phyloP scores from a whole-genome alignment of 2,113 vertebrate genomes.

The Callithrix jacchus region DNA sequence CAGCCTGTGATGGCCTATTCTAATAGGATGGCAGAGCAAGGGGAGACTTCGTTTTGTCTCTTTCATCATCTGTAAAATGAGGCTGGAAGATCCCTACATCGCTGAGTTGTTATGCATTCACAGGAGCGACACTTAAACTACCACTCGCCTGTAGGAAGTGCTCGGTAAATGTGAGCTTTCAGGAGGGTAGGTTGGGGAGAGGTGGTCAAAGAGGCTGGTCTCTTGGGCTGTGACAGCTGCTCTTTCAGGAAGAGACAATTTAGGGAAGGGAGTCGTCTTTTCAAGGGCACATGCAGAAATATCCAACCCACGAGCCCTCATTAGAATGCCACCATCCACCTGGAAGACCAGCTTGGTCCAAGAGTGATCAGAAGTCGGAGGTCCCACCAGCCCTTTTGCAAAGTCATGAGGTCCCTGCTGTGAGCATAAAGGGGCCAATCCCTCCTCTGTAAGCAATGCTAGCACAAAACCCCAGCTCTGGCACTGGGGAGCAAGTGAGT shows the following conservation, averaged over 20 bases:
- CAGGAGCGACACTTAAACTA: not conserved
- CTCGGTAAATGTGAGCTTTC: not conserved
- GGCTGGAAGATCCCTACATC: not conserved
- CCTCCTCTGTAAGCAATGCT: not conserved
- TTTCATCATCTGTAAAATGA: not conserved
- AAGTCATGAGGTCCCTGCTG: not conserved
- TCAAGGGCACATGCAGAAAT: not conserved
- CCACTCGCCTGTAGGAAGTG: not conserved
- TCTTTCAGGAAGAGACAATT: not conserved
- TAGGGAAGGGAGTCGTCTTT: not conserved
- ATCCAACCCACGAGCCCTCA: too few species aligned
- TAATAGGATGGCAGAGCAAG: not conserved
- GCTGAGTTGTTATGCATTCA: fast-evolving
- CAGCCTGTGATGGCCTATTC: not conserved
- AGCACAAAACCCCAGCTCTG: not conserved
- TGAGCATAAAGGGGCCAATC: too few species aligned
- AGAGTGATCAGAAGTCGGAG: too few species aligned
- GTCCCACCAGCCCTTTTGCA: not conserved
- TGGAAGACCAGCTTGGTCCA: not conserved
- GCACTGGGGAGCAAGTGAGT: fast-evolving
- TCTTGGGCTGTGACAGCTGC: not conserved
- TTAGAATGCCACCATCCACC: not conserved
- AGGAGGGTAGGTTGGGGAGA: not conserved
- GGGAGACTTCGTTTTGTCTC: not conserved
- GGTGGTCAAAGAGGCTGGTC: fast-evolving